Evolutionary conservation across 2,888 invertebrate species (phyloP).

Genomic region (Scaptomyza tumidula): DNA sequence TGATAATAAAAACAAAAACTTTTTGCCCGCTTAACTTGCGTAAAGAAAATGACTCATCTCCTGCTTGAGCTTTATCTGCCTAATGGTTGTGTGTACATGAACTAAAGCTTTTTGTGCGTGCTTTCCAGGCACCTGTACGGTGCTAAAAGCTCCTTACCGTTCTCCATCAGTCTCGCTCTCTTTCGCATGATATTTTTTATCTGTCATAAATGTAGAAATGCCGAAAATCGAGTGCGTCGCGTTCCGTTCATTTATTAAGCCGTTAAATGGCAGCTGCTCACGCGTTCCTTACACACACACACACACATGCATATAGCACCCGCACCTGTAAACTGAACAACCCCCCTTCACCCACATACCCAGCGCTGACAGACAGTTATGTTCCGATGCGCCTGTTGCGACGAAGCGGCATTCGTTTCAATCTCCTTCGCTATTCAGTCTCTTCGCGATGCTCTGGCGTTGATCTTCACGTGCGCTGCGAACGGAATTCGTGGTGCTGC

Average conservation of each 20-base stretch:
- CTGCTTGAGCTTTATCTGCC: not conserved
- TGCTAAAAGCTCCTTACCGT: conserved; percentile 11
- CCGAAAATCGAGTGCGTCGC: conserved; percentile 44
- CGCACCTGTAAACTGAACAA: conserved; percentile 29
- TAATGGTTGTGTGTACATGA: not conserved
- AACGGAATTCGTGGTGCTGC: conserved; percentile 33
- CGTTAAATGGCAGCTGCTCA: conserved; percentile 55
- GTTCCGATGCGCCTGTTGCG: conserved; percentile 14
- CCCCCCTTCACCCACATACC: no score
- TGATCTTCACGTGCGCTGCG: conserved; percentile 69
- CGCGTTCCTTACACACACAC: conserved; percentile 27
- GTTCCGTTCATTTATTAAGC: conserved; percentile 66
- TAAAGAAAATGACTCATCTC: no score
- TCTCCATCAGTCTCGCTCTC: no score
- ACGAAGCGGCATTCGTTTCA: conserved; percentile 35
- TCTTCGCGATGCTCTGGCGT: conserved; percentile 76
- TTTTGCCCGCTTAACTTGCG: not conserved
- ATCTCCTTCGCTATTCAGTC: conserved; percentile 56
- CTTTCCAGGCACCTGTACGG: not conserved
- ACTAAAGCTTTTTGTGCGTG: conserved; percentile 4
- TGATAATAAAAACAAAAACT: not conserved
- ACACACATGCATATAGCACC: not conserved
- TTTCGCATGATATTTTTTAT: no score
- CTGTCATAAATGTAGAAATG: not conserved
- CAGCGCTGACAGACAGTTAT: no score